Conservation (phyloP, 2,888 invertebrate genomes). For the Drosophila fungiperda region DNA sequence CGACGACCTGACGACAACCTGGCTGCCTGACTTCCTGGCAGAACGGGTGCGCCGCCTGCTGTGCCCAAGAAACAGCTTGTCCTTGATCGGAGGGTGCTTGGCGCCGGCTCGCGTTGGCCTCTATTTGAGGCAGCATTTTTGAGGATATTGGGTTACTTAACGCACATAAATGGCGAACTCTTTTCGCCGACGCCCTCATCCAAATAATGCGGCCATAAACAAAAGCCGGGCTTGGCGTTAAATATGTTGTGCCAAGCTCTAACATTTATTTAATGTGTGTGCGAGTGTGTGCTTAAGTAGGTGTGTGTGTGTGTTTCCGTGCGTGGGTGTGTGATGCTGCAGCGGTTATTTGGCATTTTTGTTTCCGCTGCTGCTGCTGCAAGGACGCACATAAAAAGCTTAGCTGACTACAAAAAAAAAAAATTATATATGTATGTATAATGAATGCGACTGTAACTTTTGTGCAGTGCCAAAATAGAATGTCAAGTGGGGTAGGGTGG, state of each 20-base stretch:
- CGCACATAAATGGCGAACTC: slow-evolving; percentile 40
- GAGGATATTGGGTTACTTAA: slow-evolving; percentile 40
- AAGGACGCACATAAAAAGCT: slow-evolving; percentile 73
- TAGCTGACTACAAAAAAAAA: slow-evolving; percentile 25
- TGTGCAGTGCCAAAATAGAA: slow-evolving; percentile 38
- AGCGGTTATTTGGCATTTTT: slow-evolving; percentile 48
- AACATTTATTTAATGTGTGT: slow-evolving; percentile 50
- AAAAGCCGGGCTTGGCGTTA: slow-evolving; percentile 28
- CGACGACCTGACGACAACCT: slow-evolving; percentile 4
- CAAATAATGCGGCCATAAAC: slow-evolving; percentile 36
- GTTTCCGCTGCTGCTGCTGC: slow-evolving; percentile 28
- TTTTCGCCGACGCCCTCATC: slow-evolving; percentile 22
- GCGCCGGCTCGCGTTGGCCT: not conserved
- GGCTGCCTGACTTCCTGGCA: slow-evolving; percentile 10
- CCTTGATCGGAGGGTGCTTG: not conserved
- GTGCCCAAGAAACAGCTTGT: slow-evolving; percentile 9
- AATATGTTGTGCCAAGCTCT: slow-evolving; percentile 51
- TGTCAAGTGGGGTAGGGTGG: slow-evolving; percentile 5
- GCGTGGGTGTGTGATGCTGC: slow-evolving; percentile 18
- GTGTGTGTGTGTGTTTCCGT: not conserved
- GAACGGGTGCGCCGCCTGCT: slow-evolving; percentile 16
- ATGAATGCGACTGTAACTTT: slow-evolving; percentile 41
- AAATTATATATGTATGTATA: not conserved
- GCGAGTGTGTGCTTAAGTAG: not conserved
- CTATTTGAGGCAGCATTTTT: slow-evolving; percentile 36